Base-by-base conservation (phyloP, 2,113 vertebrate genomes). In the Megalops atlanticus region DNA sequence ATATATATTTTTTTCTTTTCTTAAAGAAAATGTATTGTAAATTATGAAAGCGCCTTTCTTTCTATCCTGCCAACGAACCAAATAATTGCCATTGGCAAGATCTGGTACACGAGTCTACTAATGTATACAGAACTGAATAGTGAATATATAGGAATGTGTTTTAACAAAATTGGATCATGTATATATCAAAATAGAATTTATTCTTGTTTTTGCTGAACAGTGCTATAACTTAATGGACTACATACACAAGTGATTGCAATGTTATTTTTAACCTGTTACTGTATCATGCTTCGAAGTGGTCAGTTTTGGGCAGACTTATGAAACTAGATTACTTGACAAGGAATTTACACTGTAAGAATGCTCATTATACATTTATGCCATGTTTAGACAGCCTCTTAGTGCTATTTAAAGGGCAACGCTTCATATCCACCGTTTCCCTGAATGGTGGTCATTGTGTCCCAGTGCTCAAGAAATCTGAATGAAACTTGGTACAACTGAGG, bases 1-100 rank as follows among this genome's bases (percentile, higher is more conserved):
- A 85, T 58, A 87, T 75, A 82, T 80, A n/a, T 35, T 85, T 82
- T 87, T 87, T 84, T 77, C 54, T 86, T 87, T 88, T 84, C 81
- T 87, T 80, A 87, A 92, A 88, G 89, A 93, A 91, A 91, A 89
- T 87, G 92, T 58, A n/a, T 58, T 92, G 90, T 91, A 87, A 91
- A 92, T 93, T 84, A 94, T 94, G 52, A 89, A 95, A 96, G 96
- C 90, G 92, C 96, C 95, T 96, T 96, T 94, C 15, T 58, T 24
- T 94, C 88, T 93, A 94, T 93, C 92, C 92, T 94, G 91, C 92
- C 94, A 89, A 92, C 93, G 93, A 95, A 94, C 95, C 93, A 94
- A 94, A 94, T 92, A 91, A 86, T 93, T 94, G 93, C 94, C 93
- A 88, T 92, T 91, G 95, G 94, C 92, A 92, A 93, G 93, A 91